A percentile compares a stretch with the other conserved stretches of the same genome.
Evolutionary conservation across 2,797 vertebrate species (phyloP).

Genomic region (Borostomias antarcticus): DNA sequence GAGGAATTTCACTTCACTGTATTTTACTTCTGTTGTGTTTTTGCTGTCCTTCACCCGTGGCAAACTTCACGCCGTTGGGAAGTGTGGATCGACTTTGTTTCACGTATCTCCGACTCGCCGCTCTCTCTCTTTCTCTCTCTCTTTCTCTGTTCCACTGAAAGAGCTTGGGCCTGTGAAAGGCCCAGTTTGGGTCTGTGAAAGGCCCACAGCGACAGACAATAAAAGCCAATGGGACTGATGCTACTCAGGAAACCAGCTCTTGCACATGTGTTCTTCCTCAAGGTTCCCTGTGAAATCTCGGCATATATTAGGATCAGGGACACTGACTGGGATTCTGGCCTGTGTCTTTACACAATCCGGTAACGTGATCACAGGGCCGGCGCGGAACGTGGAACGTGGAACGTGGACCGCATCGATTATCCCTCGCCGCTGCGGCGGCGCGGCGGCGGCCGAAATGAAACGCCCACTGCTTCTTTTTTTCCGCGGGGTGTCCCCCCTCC

Average conservation of each 20-base stretch:
- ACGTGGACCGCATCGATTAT: constrained; percentile 65
- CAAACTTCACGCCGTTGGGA: constrained; percentile 52
- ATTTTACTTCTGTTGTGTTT: constrained; percentile 29
- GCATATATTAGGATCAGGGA: constrained; percentile 62
- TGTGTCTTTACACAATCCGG: constrained; percentile 71
- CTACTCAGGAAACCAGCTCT: constrained; percentile 37
- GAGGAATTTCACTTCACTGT: constrained; percentile 59
- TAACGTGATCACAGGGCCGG: constrained; percentile 55
- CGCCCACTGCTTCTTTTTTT: background rate
- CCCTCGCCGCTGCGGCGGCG: constrained; percentile 39
- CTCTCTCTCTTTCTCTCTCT: background rate
- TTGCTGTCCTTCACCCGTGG: constrained; percentile 23
- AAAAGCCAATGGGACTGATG: constrained; percentile 37
- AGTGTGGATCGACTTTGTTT: constrained; percentile 64
- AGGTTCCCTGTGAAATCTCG: constrained; percentile 61
- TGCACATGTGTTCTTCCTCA: constrained; percentile 54
- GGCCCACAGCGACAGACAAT: constrained; percentile 3
- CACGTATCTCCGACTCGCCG: constrained; percentile 37
- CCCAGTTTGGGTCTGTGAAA: constrained; percentile 12
- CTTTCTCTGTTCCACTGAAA: constrained; percentile 11
- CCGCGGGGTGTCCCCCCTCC: constrained; percentile 44
- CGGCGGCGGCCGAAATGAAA: constrained; percentile 25
- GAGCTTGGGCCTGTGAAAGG: constrained; percentile 30
- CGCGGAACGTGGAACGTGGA: constrained; percentile 65
- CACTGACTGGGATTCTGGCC: constrained; percentile 55